Conservation (phyloP, 1,140 invertebrate species). For the Gryllus bimaculatus region DNA sequence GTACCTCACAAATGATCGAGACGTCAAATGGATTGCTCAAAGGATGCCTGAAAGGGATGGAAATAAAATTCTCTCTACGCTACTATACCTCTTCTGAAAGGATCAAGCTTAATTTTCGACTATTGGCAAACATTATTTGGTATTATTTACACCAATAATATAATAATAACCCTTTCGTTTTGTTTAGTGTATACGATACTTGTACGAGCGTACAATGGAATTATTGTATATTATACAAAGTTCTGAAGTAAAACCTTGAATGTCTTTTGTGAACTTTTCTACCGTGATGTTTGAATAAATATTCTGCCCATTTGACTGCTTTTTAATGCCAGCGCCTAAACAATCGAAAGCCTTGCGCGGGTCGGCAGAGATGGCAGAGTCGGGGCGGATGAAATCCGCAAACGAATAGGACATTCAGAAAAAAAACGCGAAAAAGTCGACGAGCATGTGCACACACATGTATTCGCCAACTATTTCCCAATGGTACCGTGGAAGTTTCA, state of each 20-base stretch:
- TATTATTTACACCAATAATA: neutral
- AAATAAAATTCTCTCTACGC: neutral
- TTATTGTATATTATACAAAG: neutral
- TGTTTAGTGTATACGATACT: too few species aligned
- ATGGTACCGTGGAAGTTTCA: neutral
- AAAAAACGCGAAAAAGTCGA: neutral
- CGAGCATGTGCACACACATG: neutral
- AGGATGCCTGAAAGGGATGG: neutral
- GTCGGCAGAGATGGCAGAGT: neutral
- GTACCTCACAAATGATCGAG: too few species aligned
- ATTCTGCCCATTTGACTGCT: neutral
- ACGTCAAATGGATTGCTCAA: neutral
- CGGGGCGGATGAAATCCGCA: neutral
- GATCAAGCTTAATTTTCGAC: neutral
- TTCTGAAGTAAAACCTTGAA: neutral
- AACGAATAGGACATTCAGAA: neutral
- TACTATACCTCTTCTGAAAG: neutral
- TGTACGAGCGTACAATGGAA: neutral
- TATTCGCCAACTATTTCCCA: neutral
- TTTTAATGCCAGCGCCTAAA: neutral
- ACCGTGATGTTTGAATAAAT: neutral
- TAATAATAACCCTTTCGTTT: neutral
- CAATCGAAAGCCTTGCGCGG: neutral
- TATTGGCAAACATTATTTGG: neutral
- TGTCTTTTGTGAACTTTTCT: neutral